A percentile compares a stretch with the other conserved stretches of the same genome.
Evolutionary conservation across 2,888 invertebrate genomes (phyloP).

Genomic region (Mimumesa dahlbomi): DNA sequence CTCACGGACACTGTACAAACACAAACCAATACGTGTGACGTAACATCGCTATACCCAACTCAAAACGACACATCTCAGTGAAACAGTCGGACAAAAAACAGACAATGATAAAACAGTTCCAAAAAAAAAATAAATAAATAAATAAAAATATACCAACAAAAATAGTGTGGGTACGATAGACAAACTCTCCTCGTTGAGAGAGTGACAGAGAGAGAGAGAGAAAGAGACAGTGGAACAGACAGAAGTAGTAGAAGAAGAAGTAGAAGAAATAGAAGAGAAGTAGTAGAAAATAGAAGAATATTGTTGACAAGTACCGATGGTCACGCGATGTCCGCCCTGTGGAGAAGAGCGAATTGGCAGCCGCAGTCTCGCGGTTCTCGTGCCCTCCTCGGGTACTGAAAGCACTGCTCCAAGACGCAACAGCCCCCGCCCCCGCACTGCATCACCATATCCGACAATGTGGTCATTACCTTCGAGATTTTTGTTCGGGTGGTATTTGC

Average conservation of each 20-base stretch:
- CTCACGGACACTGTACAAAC: too few species aligned
- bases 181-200: constrained; percentile 14
- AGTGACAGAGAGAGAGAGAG: constrained; percentile 23
- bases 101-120: too few species aligned
- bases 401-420: constrained; percentile 94
- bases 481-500: constrained; percentile 10
- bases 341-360: constrained; percentile 94
- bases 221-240: constrained; percentile 26
- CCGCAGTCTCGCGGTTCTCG: constrained; percentile 91
- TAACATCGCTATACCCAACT: too few species aligned
- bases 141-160: too few species aligned
- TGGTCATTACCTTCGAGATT: constrained; percentile 73
- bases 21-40: too few species aligned
- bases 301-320: constrained; percentile 75
- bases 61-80: too few species aligned
- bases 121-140: too few species aligned
- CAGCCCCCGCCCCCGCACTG: constrained; percentile 87
- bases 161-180: too few species aligned
- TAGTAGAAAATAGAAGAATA: not conserved
- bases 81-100: too few species aligned
- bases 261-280: constrained; percentile 19
- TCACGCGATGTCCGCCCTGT: constrained; percentile 88
- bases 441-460: constrained; percentile 79
- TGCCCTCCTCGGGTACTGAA: constrained; percentile 90
- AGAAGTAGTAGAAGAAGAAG: constrained; percentile 19